These are phyloP conservation scores for Sterna hirundo DNA, from an alignment of 2,113 vertebrate genomes.

Conservation along the genomic window DNA sequence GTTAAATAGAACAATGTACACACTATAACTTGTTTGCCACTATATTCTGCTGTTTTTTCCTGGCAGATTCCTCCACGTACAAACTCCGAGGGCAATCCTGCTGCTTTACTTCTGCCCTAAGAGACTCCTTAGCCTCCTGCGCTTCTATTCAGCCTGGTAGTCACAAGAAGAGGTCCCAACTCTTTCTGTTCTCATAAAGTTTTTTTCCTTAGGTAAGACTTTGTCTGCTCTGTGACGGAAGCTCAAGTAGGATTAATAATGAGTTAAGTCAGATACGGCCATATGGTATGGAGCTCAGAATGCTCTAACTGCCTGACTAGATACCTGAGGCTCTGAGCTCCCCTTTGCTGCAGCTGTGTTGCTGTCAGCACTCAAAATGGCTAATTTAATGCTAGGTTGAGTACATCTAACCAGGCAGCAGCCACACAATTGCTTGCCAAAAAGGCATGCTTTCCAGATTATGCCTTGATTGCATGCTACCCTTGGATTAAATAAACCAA, in stretches of 20 bases:
- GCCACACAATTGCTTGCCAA: background rate
- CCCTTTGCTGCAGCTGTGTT: background rate
- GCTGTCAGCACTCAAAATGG: background rate
- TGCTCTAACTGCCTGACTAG: background rate
- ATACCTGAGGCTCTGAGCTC: background rate
- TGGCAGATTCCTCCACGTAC: background rate
- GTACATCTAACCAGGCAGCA: background rate
- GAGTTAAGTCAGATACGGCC: background rate
- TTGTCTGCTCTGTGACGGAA: background rate
- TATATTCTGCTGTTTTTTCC: background rate
- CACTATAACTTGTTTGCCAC: background rate
- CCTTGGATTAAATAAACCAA: background rate
- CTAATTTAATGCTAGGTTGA: background rate
- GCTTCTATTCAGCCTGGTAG: background rate
- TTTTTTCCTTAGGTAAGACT: background rate
- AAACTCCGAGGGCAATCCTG: background rate
- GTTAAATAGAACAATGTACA: background rate
- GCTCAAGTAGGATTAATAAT: background rate
- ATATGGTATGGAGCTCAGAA: background rate
- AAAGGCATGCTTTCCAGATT: background rate
- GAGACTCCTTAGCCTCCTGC: background rate
- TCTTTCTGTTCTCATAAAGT: background rate
- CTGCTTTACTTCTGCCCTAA: background rate
- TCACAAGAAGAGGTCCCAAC: background rate
- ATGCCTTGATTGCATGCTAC: background rate